Evolutionary conservation across 2,797 vertebrate species (phyloP).

Genomic region (Rhinophrynus dorsalis): DNA sequence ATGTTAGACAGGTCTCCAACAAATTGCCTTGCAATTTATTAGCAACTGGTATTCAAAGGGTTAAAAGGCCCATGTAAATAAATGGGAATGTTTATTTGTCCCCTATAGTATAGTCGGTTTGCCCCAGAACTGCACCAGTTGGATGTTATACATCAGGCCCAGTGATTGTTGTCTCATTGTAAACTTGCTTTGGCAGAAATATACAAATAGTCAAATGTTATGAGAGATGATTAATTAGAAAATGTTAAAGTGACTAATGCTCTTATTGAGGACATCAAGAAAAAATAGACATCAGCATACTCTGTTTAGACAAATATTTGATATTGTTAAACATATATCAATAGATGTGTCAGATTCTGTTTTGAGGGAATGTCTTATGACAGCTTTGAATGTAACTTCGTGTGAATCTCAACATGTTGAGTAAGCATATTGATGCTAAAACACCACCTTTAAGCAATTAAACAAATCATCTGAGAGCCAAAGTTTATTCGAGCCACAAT

Average conservation of each 20-base stretch:
- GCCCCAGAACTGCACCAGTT: too few relatives aligned
- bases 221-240: slow-evolving; percentile 22
- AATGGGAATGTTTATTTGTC: too few relatives aligned
- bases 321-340: slow-evolving; percentile 8
- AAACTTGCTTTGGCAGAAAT: background rate
- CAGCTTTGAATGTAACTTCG: background rate
- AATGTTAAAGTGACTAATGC: background rate
- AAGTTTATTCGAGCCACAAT: background rate
- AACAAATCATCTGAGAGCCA: background rate
- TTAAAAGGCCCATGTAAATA: too few relatives aligned
- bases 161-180: too few relatives aligned
- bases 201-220: background rate
- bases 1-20: too few relatives aligned
- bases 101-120: too few relatives aligned
- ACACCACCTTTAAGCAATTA: background rate
- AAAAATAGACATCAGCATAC: slow-evolving; percentile 3
- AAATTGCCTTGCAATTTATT: too few relatives aligned
- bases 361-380: slow-evolving; percentile 24
- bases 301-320: slow-evolving; percentile 3
- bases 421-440: background rate
- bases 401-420: slow-evolving; percentile 5
- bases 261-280: background rate
- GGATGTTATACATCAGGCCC: too few relatives aligned
- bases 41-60: too few relatives aligned
- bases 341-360: background rate